Base-by-base conservation (phyloP, 23 tunicate species). In the Trididemnum miniatum region DNA sequence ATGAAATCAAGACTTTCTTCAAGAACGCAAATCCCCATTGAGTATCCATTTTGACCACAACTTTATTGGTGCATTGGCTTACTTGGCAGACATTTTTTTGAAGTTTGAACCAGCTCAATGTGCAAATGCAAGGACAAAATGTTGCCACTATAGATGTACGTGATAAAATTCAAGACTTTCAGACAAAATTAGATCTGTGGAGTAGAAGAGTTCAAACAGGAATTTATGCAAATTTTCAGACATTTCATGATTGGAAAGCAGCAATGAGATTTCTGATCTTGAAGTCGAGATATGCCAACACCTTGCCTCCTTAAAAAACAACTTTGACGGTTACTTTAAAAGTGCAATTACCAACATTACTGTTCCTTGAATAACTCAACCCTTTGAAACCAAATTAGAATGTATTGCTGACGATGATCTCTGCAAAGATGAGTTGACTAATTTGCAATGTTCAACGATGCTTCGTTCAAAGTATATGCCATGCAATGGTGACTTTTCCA, bases 241-340 rank as follows among this genome's bases (percentile, higher is more conserved):
- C 38, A 67, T 67, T 67, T 67, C 15, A 67, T 67, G 38, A 67
- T 33, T 67, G 37, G 37, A 67, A 67, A 67, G 38, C 5, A 12
- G 59, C 79, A 73, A 73, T 59, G 59, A 73, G 57, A 73, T 39
- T 73, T 73, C 79, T 78, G 34, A 59, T 29, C 82, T 78, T 71
- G 71, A 78, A 78, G 82, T 78, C 36, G 82, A 78, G 69, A 78
- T 54, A 51, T 78, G 71, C 71, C 71, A 78, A 71, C 82, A 78
- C 82, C 82, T 78, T 34, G 82, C 71, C 82, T 5, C 69, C 82
- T 78, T 78, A 78, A 78, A 78, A 78, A 78, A 78, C 69, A 78
- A 78, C 82, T 78, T 78, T 78, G 82, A 54, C 71, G 82, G 82
- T 78, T 78, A 78, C 82, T 78, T 78, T 54, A 71, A 78, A 78